Evolutionary conservation across 2,888 invertebrate species (phyloP).

Genomic region (Drosophila paracracens): DNA sequence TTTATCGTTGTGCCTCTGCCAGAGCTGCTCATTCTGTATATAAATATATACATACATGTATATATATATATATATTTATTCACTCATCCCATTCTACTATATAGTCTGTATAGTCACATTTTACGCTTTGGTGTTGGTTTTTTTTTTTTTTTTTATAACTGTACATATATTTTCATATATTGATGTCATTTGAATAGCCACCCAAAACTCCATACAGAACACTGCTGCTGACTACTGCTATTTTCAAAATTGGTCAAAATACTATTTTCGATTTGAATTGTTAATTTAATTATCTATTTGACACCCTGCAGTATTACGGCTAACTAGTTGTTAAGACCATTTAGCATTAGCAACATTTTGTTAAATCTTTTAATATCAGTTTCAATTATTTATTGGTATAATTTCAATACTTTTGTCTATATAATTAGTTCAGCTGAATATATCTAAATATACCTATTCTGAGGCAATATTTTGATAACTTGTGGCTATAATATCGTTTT

Average conservation of each 20-base stretch:
- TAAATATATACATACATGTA: neutral
- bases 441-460: neutral
- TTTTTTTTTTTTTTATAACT: slow-evolving; percentile 20
- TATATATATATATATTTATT: slow-evolving; percentile 17
- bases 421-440: neutral
- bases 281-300: neutral
- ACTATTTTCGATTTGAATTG: neutral
- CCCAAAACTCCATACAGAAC: slow-evolving; percentile 52
- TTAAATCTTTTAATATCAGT: neutral
- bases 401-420: neutral
- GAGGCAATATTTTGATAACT: neutral
- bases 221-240: neutral
- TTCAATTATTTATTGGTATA: neutral
- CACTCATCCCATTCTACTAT: slow-evolving; percentile 18
- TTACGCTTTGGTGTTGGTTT: slow-evolving; percentile 48
- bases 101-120: slow-evolving; percentile 22
- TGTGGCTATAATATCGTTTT: neutral
- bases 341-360: neutral
- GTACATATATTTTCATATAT: slow-evolving; percentile 30
- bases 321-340: neutral
- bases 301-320: neutral
- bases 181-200: slow-evolving; percentile 27
- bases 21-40: slow-evolving; percentile 50
- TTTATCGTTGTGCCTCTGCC: slow-evolving; percentile 58
- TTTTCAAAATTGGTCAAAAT: neutral